Conservation (phyloP, 23 tunicate genomes). For the Trididemnum clinides region DNA sequence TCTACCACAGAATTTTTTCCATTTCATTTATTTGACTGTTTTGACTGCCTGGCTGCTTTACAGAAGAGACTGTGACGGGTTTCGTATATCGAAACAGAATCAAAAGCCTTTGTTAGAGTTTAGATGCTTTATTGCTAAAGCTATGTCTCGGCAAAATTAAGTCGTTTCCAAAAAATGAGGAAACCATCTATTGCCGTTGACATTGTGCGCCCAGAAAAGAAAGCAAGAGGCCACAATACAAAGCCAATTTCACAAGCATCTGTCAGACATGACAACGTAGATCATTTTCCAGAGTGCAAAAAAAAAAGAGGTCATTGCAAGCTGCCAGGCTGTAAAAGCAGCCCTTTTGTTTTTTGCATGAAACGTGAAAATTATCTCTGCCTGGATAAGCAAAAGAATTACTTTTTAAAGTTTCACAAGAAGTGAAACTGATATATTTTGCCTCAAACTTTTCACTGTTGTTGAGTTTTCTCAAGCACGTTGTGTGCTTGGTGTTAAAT, state of each 20-base stretch:
- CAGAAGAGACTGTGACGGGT: neutral
- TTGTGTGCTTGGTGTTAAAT: too few relatives aligned
- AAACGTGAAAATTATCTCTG: constrained; percentile 16
- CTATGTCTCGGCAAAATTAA: neutral
- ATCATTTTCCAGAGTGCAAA: neutral
- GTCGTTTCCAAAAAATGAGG: neutral
- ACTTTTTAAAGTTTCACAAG: neutral
- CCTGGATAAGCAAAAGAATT: neutral
- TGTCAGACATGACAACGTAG: neutral
- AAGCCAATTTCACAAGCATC: neutral
- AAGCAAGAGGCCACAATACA: neutral
- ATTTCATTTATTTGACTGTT: neutral
- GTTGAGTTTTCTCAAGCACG: too few relatives aligned
- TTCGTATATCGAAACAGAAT: neutral
- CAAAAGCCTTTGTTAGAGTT: neutral
- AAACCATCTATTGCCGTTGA: neutral
- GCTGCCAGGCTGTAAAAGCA: constrained; percentile 12
- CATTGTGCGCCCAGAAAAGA: neutral
- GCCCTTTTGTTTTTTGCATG: constrained; percentile 1
- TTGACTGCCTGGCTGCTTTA: constrained; percentile 1
- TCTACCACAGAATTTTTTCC: neutral
- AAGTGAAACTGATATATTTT: too few relatives aligned
- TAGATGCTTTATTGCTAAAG: neutral
- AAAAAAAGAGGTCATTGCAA: constrained; percentile 2
- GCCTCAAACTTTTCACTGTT: too few relatives aligned